Evolutionary conservation across 2,113 vertebrate species (phyloP).

Genomic region (Ranitomeya variabilis): DNA sequence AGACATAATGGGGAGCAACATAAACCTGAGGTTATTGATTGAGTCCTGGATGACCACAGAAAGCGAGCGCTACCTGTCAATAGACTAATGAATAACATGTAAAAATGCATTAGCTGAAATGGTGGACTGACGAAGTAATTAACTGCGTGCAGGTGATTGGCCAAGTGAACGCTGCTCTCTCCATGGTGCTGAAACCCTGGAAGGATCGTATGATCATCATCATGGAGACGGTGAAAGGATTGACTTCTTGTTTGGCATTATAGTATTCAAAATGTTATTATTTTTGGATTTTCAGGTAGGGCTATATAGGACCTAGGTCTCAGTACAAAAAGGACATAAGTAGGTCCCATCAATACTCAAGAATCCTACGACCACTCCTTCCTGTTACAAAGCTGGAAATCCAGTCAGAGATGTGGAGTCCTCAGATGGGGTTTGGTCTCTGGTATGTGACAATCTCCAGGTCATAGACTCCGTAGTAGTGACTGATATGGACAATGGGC

Average conservation of each 20-base stretch:
- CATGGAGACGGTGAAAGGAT: not conserved
- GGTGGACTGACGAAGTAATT: not conserved
- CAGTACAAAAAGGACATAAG: not conserved
- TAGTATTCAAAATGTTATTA: not conserved
- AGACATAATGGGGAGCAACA: not conserved
- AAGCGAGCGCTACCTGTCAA: slow-evolving; percentile 17
- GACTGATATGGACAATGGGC: not conserved
- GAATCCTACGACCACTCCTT: not conserved
- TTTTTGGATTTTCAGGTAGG: not conserved
- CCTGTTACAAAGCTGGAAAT: too few species aligned
- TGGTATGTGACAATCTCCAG: not conserved
- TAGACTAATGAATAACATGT: slow-evolving; percentile 28
- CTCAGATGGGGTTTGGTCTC: not conserved
- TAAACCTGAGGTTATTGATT: slow-evolving; percentile 43
- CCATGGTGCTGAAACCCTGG: not conserved
- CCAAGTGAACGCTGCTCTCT: not conserved
- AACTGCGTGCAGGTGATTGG: not conserved
- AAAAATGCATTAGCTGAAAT: slow-evolving; percentile 26
- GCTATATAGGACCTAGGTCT: not conserved
- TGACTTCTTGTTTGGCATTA: too few species aligned
- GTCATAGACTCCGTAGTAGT: not conserved
- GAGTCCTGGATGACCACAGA: not conserved
- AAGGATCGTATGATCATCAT: not conserved
- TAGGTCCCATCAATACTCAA: not conserved
- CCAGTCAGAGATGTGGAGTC: too few species aligned